Conservation (phyloP, 2,113 vertebrate genomes). For the Nestor notabilis region DNA sequence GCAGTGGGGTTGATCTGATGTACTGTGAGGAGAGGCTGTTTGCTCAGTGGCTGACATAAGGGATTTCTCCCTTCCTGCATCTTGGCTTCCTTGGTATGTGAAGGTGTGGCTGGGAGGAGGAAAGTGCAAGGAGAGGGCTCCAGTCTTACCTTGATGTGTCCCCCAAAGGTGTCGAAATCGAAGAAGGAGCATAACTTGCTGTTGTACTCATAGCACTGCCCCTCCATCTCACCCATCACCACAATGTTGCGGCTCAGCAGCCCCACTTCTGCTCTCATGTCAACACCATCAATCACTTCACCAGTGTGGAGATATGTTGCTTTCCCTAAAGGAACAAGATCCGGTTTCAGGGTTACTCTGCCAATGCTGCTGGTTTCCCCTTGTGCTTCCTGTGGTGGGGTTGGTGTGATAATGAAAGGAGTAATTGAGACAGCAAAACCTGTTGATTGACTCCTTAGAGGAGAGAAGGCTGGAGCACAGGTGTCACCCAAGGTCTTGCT, state of each 20-base stretch:
- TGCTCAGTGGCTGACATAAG: background rate
- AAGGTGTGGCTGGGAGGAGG: background rate
- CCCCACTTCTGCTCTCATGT: slow-evolving; percentile 96
- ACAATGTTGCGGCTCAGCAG: slow-evolving; percentile 88
- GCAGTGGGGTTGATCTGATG: background rate
- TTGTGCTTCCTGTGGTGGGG: background rate
- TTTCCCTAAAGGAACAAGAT: slow-evolving; percentile 78
- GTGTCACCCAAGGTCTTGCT: background rate
- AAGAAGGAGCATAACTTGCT: slow-evolving; percentile 91
- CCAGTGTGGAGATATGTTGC: slow-evolving; percentile 87
- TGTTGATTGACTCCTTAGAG: background rate
- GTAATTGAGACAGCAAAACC: background rate
- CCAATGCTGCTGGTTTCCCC: background rate
- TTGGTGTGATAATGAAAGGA: background rate
- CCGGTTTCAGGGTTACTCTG: background rate
- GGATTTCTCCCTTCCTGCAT: background rate
- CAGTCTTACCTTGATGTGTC: slow-evolving; percentile 90
- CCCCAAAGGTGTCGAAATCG: slow-evolving; percentile 93
- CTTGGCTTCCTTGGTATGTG: background rate
- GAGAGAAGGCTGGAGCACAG: background rate
- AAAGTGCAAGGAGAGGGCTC: background rate
- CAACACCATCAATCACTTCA: slow-evolving; percentile 86
- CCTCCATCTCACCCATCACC: slow-evolving; percentile 87
- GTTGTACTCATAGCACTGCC: slow-evolving; percentile 82
- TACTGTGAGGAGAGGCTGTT: background rate